Base-by-base conservation (phyloP, 2,888 invertebrate species). In the Pandemis corylana region DNA sequence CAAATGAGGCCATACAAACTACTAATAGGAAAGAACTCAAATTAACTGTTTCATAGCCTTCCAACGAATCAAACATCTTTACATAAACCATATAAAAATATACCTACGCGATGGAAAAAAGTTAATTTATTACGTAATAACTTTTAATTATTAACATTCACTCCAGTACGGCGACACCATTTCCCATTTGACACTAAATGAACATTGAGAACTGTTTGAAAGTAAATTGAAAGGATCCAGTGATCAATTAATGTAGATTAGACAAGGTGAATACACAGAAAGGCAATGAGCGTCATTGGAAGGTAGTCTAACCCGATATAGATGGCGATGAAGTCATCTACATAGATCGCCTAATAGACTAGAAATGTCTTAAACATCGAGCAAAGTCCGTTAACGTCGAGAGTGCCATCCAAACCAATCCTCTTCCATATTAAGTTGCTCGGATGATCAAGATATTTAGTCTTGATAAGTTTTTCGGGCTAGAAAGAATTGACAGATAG, bases 251-350 rank as follows among this genome's bases (percentile, higher is more conserved):
- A n/a, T 7, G 41, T 62, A 62, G 51, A 15, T 13, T 20, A 77
- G 77, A 83, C 79, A 76, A 81, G 82, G 85, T 85, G 82, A 82
- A 80, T 80, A 88, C 88, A 90, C 89, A 86, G 85, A 86, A 89
- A 93, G 92, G 92, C 91, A 93, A 93, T 91, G 92, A 90, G 88
- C 87, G 78, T 76, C 63, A 76, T 75, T 76, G 77, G 77, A 69
- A 69, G 67, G 46, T 4, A 67, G n/a, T 41, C 68, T 65, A 73
- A 67, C 72, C 53, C 69, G 76, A 81, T 83, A 83, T n/a, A 53
- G 41, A 67, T 53, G 13, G 49, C 49, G 10, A 20, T 49, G 87
- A 87, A 13, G 42, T 28, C 4, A 28, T 56, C 15, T 9, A 56
- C 53, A 20, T 15, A 20, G 7, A 20, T 7, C 53, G 53, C 53